Evolutionary conservation across 1,140 invertebrate species (phyloP).

Genomic region (Bombus haemorrhoidalis): DNA sequence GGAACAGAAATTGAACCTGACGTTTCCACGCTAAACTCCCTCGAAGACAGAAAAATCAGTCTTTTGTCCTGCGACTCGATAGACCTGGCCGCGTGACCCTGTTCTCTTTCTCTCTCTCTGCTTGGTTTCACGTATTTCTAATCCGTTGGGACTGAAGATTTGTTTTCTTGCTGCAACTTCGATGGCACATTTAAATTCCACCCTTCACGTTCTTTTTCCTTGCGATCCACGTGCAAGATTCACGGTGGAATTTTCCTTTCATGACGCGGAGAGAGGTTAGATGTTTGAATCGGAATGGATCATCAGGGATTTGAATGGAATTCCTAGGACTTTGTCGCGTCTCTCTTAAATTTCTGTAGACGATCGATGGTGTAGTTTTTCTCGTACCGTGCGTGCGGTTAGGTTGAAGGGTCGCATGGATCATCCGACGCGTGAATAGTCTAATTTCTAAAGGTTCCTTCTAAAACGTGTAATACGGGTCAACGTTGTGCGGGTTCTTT

Average conservation of each 20-base stretch:
- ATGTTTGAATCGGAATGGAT: background rate
- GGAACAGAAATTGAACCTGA: background rate
- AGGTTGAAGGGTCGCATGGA: background rate
- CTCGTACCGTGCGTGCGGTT: too few species aligned
- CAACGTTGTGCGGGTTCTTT: too few species aligned
- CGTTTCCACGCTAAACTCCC: background rate
- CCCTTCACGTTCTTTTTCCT: background rate
- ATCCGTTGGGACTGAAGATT: background rate
- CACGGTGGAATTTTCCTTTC: background rate
- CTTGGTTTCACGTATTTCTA: background rate
- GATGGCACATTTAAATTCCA: background rate
- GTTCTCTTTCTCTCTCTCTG: background rate
- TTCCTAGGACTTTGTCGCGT: background rate
- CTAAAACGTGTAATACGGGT: too few species aligned
- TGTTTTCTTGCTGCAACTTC: background rate
- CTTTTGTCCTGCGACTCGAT: background rate
- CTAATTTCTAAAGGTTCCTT: too few species aligned
- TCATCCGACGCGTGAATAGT: too few species aligned
- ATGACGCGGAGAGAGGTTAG: background rate
- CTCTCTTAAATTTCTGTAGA: background rate
- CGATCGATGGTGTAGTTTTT: too few species aligned
- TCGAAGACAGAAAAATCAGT: conserved; percentile 15
- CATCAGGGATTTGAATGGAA: background rate
- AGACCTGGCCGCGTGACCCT: conserved; percentile 19
- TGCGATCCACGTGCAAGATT: too few species aligned